Evolutionary conservation across 2,797 vertebrate species (phyloP), one percentile per base, ranked within the genome.

Genomic region (Brotula barbata): DNA sequence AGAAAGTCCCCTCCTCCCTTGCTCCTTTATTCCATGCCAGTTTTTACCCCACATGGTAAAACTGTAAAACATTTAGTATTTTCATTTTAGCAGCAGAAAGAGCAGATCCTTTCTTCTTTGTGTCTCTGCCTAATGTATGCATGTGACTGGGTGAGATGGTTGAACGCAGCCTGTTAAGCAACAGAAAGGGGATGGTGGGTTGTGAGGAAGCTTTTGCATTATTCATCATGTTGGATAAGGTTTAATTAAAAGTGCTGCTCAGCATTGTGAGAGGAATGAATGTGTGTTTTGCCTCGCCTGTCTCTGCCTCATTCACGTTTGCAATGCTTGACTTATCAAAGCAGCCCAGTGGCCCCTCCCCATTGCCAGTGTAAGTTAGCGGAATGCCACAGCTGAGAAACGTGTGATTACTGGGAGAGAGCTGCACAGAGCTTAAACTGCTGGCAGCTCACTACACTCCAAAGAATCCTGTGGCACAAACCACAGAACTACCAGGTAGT

Each of bases 211-310:
- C 91, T 90, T 92, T 90, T 93, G 92, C 91, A 92, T 93, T 93
- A 94, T 95, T 95, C 94, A 94, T 95, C 92, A 59, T 92, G 93
- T 93, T 93, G 93, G 93, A 94, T 95, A 93, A 94, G 92, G 91
- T 94, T 96, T 95, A 95, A 96, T 96, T 96, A 96, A 95, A 94
- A 94, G 92, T 92, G 93, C 92, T 92, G 93, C 91, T 92, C 80
- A 83, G 88, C 85, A 94, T 94, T 95, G 94, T 95, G 85, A 77
- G 85, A 80, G 85, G 92, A 92, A 92, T 94, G 93, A 95, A 94
- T 95, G 93, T 93, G 88, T 94, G 93, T 94, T 93, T 94, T 95
- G 94, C 93, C 91, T 91, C 87, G 91, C 85, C 92, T 92, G 94
- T 94, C 93, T 88, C 89, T 92, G 92, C 94, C 93, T 94, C 92